Percentiles rank a stretch among this genome's conserved stretches.
phyloP scores from a whole-genome alignment of 1,140 invertebrate genomes.

The Drosophila nigromelanica region DNA sequence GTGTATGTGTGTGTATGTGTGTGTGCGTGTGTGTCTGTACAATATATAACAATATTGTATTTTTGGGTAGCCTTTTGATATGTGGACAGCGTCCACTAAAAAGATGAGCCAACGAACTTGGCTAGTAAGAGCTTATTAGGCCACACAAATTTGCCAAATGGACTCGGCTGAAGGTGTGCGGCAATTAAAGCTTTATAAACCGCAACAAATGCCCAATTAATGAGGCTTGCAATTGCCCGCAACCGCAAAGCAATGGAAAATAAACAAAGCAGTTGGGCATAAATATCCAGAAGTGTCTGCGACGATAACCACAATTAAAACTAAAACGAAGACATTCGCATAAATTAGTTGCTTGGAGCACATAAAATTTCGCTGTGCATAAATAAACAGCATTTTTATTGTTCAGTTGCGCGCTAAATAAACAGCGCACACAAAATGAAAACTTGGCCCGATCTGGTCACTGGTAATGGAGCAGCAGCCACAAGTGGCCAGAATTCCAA shows the following conservation, averaged over 20 bases:
- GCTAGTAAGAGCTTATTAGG: conserved; percentile 4
- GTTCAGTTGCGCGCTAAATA: conserved; percentile 55
- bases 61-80: conserved; percentile 44
- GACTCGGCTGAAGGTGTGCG: neutral
- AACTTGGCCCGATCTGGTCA: conserved; percentile 36
- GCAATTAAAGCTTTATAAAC: conserved; percentile 60
- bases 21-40: too few species aligned
- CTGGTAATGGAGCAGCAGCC: conserved; percentile 48
- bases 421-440: conserved; percentile 35
- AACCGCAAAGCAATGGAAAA: conserved; percentile 29
- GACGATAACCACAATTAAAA: conserved; percentile 44
- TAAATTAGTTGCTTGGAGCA: conserved; percentile 51
- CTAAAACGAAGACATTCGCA: conserved; percentile 47
- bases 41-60: conserved; percentile 40
- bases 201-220: conserved; percentile 66
- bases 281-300: conserved; percentile 57
- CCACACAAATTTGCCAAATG: too few species aligned
- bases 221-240: conserved; percentile 58
- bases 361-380: conserved; percentile 61
- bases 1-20: too few species aligned
- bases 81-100: conserved; percentile 42
- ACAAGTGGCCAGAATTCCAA: conserved; percentile 59
- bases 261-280: conserved; percentile 37
- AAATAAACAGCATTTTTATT: conserved; percentile 75
- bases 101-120: conserved; percentile 17